Evolutionary conservation across 2,113 vertebrate genomes (phyloP).

Genomic region (Phyllostomus discolor): DNA sequence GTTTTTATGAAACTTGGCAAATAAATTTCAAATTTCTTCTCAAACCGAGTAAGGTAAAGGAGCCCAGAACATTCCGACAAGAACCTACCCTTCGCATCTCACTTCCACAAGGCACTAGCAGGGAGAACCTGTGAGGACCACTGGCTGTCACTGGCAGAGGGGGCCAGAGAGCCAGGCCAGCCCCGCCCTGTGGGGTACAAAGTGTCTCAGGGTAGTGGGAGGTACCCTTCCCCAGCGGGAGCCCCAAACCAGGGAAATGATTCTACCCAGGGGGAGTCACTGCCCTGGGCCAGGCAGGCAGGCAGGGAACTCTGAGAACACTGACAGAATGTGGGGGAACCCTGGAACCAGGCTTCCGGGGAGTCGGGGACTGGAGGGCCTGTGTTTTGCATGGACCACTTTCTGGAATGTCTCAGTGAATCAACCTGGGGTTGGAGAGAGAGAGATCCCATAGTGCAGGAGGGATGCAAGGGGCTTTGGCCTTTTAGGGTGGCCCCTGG

Average conservation of each 20-base stretch:
- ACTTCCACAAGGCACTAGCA: background rate
- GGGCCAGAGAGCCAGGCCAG: background rate
- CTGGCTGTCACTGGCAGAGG: background rate
- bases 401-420: accelerated
- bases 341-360: accelerated
- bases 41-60: background rate
- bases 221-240: background rate
- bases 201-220: background rate
- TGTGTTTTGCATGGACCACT: no score
- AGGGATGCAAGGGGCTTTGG: background rate
- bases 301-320: background rate
- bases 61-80: background rate
- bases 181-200: no score
- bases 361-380: background rate
- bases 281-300: no score
- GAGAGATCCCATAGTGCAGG: no score
- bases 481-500: no score
- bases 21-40: background rate
- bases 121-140: accelerated
- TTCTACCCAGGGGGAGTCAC: background rate
- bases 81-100: background rate
- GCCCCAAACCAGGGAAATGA: background rate
- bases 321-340: no score
- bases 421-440: background rate
- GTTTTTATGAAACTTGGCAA: background rate